Percentiles rank a stretch among this genome's conserved stretches.
Conservation (phyloP, 2,888 invertebrate species). For the Drosophila tripunctata region DNA sequence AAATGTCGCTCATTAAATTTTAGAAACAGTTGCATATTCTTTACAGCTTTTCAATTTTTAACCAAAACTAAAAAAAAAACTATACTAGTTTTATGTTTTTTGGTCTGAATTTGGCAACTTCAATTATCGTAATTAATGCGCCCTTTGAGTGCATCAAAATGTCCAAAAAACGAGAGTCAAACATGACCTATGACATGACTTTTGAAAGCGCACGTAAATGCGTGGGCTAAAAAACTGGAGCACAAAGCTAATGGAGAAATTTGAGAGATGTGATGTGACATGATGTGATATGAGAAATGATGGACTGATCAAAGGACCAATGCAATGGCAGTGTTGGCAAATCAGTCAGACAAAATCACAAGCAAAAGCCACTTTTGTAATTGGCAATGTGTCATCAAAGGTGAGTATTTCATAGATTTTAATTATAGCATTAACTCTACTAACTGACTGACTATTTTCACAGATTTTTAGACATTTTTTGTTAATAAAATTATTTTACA, state of each 20-base stretch:
- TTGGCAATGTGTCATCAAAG: neutral
- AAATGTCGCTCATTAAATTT: too few species aligned
- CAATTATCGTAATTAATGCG: conserved; percentile 64
- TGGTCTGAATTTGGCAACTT: conserved; percentile 7
- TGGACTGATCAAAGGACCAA: neutral
- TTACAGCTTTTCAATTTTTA: too few species aligned
- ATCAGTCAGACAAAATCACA: neutral
- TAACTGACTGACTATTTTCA: too few species aligned
- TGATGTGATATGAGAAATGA: neutral
- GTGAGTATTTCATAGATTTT: neutral
- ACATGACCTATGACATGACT: conserved; percentile 2
- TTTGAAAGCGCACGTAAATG: neutral
- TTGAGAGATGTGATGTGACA: neutral
- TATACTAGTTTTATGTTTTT: neutral
- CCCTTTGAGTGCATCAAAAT: conserved; percentile 35
- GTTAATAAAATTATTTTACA: too few species aligned
- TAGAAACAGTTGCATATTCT: too few species aligned
- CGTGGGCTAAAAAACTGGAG: neutral
- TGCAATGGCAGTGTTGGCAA: neutral
- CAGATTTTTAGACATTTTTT: too few species aligned
- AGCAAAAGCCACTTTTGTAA: neutral
- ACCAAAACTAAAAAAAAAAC: too few species aligned
- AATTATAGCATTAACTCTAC: too few species aligned
- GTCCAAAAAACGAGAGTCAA: conserved; percentile 15
- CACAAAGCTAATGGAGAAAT: neutral